Evolutionary conservation across 2,888 invertebrate genomes (phyloP).

Genomic region (Gymnocheta viridis): DNA sequence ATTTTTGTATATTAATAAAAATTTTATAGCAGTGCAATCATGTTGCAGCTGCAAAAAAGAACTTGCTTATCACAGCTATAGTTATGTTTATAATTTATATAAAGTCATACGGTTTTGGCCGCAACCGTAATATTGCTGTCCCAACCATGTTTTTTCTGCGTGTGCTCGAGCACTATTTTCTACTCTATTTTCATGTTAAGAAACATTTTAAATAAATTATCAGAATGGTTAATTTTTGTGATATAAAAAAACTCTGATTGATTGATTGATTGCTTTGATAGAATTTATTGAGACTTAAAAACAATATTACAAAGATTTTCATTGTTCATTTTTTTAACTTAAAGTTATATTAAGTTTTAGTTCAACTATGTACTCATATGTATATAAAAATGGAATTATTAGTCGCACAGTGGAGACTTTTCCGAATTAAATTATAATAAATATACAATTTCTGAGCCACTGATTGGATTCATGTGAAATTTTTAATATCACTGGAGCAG

Average conservation of each 20-base stretch:
- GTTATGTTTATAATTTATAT: no score
- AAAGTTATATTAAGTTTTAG: neutral
- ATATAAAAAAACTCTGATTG: neutral
- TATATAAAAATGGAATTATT: conserved; percentile 3
- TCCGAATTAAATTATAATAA: neutral
- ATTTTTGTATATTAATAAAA: no score
- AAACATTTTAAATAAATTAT: neutral
- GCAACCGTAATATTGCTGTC: no score
- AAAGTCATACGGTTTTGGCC: no score
- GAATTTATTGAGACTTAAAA: neutral
- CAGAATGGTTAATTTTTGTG: neutral
- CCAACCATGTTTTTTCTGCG: no score
- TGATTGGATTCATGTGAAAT: no score
- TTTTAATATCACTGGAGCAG: no score
- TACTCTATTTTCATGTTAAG: no score
- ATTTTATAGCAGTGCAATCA: no score
- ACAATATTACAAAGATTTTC: neutral
- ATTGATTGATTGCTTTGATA: neutral
- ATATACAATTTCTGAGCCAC: neutral
- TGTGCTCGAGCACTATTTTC: no score
- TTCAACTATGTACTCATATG: neutral
- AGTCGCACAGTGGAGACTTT: neutral
- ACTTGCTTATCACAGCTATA: no score
- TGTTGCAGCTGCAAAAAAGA: no score
- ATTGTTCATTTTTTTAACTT: neutral